Conservation (phyloP, 2,888 invertebrate genomes). For the Apocheima hispidaria region DNA sequence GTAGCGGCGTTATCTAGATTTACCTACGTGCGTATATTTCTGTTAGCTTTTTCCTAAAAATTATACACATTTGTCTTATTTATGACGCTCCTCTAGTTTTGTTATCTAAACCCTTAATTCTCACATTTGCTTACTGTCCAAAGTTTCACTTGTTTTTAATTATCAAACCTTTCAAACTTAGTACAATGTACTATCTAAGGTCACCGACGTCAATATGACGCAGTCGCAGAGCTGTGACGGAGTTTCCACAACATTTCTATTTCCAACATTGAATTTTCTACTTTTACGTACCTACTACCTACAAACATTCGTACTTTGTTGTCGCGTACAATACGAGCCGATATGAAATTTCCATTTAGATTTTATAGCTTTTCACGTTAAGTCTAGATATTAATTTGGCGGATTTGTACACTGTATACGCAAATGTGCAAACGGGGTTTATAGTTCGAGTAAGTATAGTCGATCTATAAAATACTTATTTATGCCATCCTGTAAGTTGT, state of each 20-base stretch:
- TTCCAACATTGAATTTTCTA: conserved; percentile 26
- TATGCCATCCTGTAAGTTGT: neutral
- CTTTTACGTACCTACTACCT: conserved; percentile 24
- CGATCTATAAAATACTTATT: neutral
- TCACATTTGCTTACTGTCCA: conserved; percentile 7
- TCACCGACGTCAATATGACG: conserved; percentile 28
- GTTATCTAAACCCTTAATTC: conserved; percentile 29
- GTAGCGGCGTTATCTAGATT: conserved; percentile 67
- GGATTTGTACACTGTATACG: conserved; percentile 12
- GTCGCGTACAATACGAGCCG: conserved; percentile 27
- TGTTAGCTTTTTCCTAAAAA: conserved; percentile 51
- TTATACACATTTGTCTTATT: conserved; percentile 50
- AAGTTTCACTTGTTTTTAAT: conserved; percentile 12
- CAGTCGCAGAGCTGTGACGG: conserved; percentile 20
- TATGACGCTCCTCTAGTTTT: conserved; percentile 37
- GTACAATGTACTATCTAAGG: conserved; percentile 11
- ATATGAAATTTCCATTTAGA: conserved; percentile 43
- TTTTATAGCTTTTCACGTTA: conserved; percentile 37
- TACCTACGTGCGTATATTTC: conserved; percentile 55
- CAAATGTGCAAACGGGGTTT: conserved; percentile 4
- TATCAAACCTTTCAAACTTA: conserved; percentile 8
- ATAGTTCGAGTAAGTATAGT: neutral
- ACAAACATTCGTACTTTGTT: conserved; percentile 27
- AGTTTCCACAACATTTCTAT: conserved; percentile 16
- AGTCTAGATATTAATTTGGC: conserved; percentile 25